Base-by-base conservation (phyloP, 2,797 vertebrate species). In the Phaenicophaeus curvirostris region DNA sequence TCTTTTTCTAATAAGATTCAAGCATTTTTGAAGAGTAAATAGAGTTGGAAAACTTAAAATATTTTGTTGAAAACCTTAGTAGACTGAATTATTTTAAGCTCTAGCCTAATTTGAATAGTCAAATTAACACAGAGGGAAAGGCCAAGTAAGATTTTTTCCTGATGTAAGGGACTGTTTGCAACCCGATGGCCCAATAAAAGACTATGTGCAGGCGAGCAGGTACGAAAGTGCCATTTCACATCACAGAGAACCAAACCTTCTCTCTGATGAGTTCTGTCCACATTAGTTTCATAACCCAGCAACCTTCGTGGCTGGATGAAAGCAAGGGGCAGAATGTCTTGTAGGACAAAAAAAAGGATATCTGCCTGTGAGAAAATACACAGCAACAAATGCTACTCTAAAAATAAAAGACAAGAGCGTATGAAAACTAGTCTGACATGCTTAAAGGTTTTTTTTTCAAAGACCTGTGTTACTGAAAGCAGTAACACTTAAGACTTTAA, bases 21-120 rank as follows among this genome's bases (percentile, higher is more conserved):
- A 82, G 54, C 5, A 53, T 73, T 90, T 94, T 69, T 88, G 35
- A 90, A 79, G 55, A 90, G 39, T 78, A 93, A 94, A 95, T 13
- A 35, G 66, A 80, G 65, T 62, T 73, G 28, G 35, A 28, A 80
- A 95, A 87, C 11, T 77, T 71, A 59, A 76, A 82, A 46, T 37
- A 41, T 13, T 57, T 44, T 72, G 15, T 42, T 68, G 46, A 80
- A 80, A 86, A 86, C n/a, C 14, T n/a, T 31, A n/a, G 55, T 19
- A 86, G 51, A n/a, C 23, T 44, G 50, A 81, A 84, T 91, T 87
- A 83, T 51, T 92, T 78, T 63, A 84, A 86, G 48, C n/a, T 88
- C 31, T 79, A 25, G n/a, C 25, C 51, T 82, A 59, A 76, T 78
- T 18, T 79, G 14, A 81, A 81, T 33, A 39, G 73, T 89, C 25